Base-by-base conservation (phyloP, 2,888 invertebrate species). In the Drymonia ruficornis region DNA sequence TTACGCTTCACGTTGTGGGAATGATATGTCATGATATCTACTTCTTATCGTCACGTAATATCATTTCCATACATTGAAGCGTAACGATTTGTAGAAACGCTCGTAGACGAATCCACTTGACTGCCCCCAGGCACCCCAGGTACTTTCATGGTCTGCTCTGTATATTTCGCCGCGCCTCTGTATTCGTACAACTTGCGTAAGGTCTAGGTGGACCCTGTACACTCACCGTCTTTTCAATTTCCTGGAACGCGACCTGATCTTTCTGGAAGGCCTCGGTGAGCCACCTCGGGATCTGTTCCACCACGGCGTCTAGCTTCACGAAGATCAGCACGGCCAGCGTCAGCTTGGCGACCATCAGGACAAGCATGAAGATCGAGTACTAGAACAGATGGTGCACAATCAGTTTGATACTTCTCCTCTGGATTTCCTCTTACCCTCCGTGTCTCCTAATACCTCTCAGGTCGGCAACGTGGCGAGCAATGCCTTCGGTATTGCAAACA, bases 291-390 rank as follows among this genome's bases (percentile, higher is more conserved):
- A 96, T 92, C 29, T 93, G 78, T 0, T 70, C 68, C 4, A 92
- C 76, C 11, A 93, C 75, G 55, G 93, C 87, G 16, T 94, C 94
- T 55, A 94, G 83, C 67, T 94, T 91, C 50, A 95, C 89, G 83
- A 96, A 96, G 55, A 95, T 93, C 67, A 94, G 84, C 13, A 95
- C 93, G 0, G 95, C 95, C 59, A 96, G 82, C 0, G 94, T 93
- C 50, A 96, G 86, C 94, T 96, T 96, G 54, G 95, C 71, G 28
- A 96, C 89, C 86, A 96, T 94, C 69, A 96, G 89, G 3, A 94
- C 80, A 63, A 96, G 78, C 69, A 96, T 87, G 62, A 95, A 90
- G 38, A 95, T 89, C 0, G 95, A 93, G 79, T 95, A 96, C 96
- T 96, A 80, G 50, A 90, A 89, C 34, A n/a, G 36, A 36, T 36